These are phyloP conservation scores for Lepidochitona cinerea DNA, from an alignment of 2,888 invertebrate species.

Conservation along the genomic window DNA sequence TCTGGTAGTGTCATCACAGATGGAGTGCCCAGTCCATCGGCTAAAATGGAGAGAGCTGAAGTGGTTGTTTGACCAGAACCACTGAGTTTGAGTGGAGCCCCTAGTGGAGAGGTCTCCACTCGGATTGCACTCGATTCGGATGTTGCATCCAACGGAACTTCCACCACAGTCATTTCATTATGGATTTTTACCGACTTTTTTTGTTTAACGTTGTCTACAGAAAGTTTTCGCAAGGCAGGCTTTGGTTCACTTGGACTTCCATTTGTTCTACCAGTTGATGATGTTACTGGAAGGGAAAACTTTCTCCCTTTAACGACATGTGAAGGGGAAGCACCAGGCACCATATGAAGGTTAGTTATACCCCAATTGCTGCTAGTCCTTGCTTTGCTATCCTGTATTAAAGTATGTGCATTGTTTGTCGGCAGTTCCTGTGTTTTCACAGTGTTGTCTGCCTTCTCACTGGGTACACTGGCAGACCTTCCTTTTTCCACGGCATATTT, in stretches of 20 bases:
- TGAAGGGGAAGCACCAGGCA: no score
- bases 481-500: slow-evolving; percentile 7
- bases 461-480: slow-evolving; percentile 9
- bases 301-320: no score
- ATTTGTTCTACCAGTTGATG: slow-evolving; percentile 17
- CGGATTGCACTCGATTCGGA: slow-evolving; percentile 3
- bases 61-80: neutral
- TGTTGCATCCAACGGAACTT: slow-evolving; percentile 20
- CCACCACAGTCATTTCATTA: slow-evolving; percentile 35
- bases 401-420: slow-evolving; percentile 20
- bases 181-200: slow-evolving; percentile 45
- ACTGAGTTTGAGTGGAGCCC: slow-evolving; percentile 10
- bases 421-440: slow-evolving; percentile 5
- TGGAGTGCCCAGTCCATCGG: neutral
- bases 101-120: neutral
- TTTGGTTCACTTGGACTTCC: slow-evolving; percentile 12
- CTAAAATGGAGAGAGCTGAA: neutral
- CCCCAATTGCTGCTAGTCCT: slow-evolving; percentile 23
- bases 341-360: no score
- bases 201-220: slow-evolving; percentile 22
- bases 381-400: slow-evolving; percentile 34
- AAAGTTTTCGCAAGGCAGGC: slow-evolving; percentile 6
- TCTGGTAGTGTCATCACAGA: neutral
- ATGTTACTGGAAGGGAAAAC: no score
- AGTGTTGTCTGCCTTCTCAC: neutral